Evolutionary conservation across 2,888 invertebrate species (phyloP).

Genomic region (Drepana falcataria): DNA sequence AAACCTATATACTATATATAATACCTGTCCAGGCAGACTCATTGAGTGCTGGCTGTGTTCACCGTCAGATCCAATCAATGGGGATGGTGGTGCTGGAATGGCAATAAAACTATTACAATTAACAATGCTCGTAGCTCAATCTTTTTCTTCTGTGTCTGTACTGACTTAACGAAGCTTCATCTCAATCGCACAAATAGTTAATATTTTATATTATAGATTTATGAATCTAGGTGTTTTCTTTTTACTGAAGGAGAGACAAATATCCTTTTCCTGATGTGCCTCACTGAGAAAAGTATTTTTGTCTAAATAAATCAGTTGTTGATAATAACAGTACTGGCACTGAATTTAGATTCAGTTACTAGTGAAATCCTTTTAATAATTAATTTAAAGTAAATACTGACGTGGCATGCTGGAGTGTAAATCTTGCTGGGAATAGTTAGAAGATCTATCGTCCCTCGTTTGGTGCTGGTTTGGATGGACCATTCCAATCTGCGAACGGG

Average conservation of each 20-base stretch:
- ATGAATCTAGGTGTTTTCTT: too few species aligned
- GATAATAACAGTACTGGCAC: background rate
- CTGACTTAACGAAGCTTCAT: too few species aligned
- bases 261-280: too few species aligned
- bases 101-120: constrained; percentile 6
- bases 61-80: constrained; percentile 84
- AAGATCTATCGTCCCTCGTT: constrained; percentile 48
- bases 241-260: too few species aligned
- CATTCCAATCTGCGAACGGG: constrained; percentile 83
- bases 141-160: too few species aligned
- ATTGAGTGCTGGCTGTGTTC: constrained; percentile 76
- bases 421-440: constrained; percentile 82
- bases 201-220: too few species aligned
- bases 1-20: background rate
- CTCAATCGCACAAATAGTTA: too few species aligned
- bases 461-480: constrained; percentile 89
- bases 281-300: too few species aligned
- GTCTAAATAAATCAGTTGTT: background rate
- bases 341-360: background rate
- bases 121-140: too few species aligned
- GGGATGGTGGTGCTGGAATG: constrained; percentile 88
- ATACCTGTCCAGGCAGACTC: constrained; percentile 68
- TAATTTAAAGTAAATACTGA: constrained; percentile 67
- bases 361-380: background rate
- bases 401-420: constrained; percentile 88